Evolutionary conservation across 2,888 invertebrate genomes (phyloP), one percentile per base, ranked within the genome.

Genomic region (Lacanobia oleracea): DNA sequence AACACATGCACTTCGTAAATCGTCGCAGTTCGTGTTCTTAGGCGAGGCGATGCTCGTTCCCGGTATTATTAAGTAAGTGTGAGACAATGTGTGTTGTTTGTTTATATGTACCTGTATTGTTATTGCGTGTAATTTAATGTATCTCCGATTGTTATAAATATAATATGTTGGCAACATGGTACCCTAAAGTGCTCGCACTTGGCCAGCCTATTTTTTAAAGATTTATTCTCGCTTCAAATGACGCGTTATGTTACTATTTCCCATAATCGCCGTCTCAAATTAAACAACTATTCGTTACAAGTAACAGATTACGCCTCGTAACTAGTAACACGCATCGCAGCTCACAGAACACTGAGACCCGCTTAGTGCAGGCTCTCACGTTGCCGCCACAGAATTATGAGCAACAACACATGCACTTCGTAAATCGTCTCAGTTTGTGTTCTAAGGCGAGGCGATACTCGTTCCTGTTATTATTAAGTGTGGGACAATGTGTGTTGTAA

Each of bases 1-100:
- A 79, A 60, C 79, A 75, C 64, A 79, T 79, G 75, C 53, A 73
- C 73, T 79, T 53, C 73, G 74, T 79, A 79, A 79, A 75, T 75
- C 53, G 72, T 73, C 64, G 64, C 63, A 63, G 75, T 73, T 75
- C 27, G 79, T 79, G 59, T 72, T 71, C 33, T 37, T 48, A 57
- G 33, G 27, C 33, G 37, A 61, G 50, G 8, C 60, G 3, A 23
- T 18, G 33, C 14, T 45, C 27, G 43, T 27, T 62, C 21, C 45
- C 9, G 23, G 27, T 61, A 50, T 50, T 78, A 70, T 43, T 33
- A 62, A 57, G 27, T 33, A 62, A 57, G 27, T 61, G 72, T 10
- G 16, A n/a, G 43, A 45, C 27, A 59, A 51, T 51, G 59, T 59
- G 37, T 21, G 21, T 5, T 65, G 40, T 77, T 2, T 33, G 33